Base-by-base conservation (phyloP, 2,797 vertebrate genomes). In the Thalassophryne amazonica region DNA sequence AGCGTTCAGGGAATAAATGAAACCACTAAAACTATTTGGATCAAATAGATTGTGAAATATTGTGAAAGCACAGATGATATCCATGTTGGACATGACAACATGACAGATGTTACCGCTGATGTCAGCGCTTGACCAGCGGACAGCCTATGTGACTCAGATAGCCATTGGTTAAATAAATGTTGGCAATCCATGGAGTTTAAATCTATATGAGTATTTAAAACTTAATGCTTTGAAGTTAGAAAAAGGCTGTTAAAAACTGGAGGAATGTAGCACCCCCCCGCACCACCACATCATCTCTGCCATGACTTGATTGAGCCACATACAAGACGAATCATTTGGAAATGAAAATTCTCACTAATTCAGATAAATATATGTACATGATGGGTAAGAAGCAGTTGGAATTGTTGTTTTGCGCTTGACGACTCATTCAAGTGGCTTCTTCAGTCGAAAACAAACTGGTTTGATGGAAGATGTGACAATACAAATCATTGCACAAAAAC, bases 1-100 rank as follows among this genome's bases (percentile, higher is more conserved):
- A 78, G 40, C 74, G 86, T 89, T 91, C 90, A 91, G 90, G 90
- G 85, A 91, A 88, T 80, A 72, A 86, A 71, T 83, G 78, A 84
- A 91, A 92, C 91, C 91, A 92, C 91, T 92, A 90, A 60, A 62
- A 61, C 21, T 69, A 64, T 80, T 78, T 81, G 62, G 77, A 80
- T 51, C 36, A 63, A 71, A 41, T 12, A 53, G 47, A 73, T n/a
- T n/a, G n/a, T n/a, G 43, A 69, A 40, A 70, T 36, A 58, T 52
- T 45, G 40, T 55, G 46, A 48, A 50, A 65, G 61, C 40, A 40
- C 17, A 23, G 56, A 53, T 30, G 40, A 42, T 57, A 63, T 68
- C 27, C 38, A 41, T 74, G 68, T 55, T 60, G 32, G 52, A 73
- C 58, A 65, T 54, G 65, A 73, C 70, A 75, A 53, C 47, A 71